These are phyloP conservation scores for Falco cherrug DNA, from an alignment of 2,797 vertebrate species.

Conservation along the genomic window DNA sequence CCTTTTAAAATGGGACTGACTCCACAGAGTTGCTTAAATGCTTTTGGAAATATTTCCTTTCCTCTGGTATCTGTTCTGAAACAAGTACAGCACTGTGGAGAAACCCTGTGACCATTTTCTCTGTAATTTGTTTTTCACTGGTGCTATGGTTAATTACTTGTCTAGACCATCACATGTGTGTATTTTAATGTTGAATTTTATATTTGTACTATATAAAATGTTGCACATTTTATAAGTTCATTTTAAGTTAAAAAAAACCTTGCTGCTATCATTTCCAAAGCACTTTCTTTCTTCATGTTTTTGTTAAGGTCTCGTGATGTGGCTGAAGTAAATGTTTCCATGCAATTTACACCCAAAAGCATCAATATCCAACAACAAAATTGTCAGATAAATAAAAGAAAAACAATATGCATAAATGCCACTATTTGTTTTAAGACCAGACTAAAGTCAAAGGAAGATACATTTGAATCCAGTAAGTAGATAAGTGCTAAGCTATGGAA, in stretches of 20 bases:
- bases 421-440: constrained; percentile 84
- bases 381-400: constrained; percentile 79
- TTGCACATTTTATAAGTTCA: not conserved
- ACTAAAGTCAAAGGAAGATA: constrained; percentile 84
- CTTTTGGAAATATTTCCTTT: not conserved
- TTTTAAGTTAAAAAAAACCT: not conserved
- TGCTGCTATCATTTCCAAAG: not conserved
- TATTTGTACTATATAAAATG: not conserved
- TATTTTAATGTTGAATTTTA: not conserved
- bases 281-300: not conserved
- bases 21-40: not conserved
- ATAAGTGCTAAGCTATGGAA: not conserved
- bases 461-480: constrained; percentile 74
- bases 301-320: constrained; percentile 91
- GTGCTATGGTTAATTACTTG: not conserved
- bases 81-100: not conserved
- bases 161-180: not conserved
- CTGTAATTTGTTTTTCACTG: not conserved
- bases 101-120: not conserved
- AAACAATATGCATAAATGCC: constrained; percentile 84
- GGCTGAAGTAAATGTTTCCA: constrained; percentile 86
- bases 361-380: constrained; percentile 92
- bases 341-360: constrained; percentile 86
- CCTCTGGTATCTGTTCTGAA: not conserved
- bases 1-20: not conserved